phyloP scores from a whole-genome alignment of 2,888 invertebrate genomes.

The Sarcophaga subvicina region DNA sequence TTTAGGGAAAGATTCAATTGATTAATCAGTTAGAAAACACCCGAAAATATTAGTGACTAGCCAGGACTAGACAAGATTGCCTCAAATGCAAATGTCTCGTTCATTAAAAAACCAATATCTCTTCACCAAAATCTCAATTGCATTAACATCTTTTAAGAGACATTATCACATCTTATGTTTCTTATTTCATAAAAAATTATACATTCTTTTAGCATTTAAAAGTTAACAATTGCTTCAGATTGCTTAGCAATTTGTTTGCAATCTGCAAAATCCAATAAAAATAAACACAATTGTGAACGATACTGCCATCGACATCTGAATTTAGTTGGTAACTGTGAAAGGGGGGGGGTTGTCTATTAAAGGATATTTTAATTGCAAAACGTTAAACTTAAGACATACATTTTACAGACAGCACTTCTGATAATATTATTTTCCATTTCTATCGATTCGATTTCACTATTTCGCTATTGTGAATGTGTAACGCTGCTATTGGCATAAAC shows the following conservation, averaged over 20 bases:
- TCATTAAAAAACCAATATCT: no score
- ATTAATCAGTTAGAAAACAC: no score
- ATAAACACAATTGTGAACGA: neutral
- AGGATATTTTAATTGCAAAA: conserved; percentile 37
- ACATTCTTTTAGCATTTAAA: neutral
- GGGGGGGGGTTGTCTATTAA: neutral
- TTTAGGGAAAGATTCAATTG: no score
- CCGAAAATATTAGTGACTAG: no score
- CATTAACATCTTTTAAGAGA: no score
- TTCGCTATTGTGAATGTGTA: neutral
- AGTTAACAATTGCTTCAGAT: neutral
- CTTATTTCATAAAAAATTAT: no score
- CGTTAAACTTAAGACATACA: conserved; percentile 10
- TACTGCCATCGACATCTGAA: neutral
- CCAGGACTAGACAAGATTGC: no score
- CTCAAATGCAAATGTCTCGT: no score
- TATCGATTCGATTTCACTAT: no score
- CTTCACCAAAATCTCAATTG: no score
- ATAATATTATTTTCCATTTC: conserved; percentile 8
- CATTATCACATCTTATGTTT: no score
- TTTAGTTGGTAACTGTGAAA: neutral
- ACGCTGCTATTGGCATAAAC: neutral
- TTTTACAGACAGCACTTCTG: conserved; percentile 25
- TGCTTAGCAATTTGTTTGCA: conserved; percentile 24
- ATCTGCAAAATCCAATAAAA: neutral